Evolutionary conservation across 2,888 invertebrate species (phyloP).

Genomic region (Nesidiocoris tenuis): DNA sequence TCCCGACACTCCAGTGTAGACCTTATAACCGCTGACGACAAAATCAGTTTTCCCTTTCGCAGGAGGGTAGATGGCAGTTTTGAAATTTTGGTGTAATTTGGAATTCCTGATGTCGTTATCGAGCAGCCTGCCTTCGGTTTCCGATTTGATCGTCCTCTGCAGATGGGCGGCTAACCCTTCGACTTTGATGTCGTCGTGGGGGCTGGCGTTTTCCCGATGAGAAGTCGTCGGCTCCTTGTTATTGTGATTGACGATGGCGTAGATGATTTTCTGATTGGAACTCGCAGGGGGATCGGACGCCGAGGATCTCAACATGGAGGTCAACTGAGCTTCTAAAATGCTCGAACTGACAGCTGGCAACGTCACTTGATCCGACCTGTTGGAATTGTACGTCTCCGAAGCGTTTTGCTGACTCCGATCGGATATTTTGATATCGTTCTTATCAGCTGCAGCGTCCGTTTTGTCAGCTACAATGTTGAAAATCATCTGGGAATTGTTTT

Average conservation of each 20-base stretch:
- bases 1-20: conserved; percentile 19
- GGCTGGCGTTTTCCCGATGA: conserved; percentile 19
- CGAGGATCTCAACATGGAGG: conserved; percentile 45
- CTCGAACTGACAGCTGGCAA: conserved; percentile 49
- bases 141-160: conserved; percentile 45
- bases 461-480: conserved; percentile 38
- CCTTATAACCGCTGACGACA: conserved; percentile 44
- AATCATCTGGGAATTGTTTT: conserved; percentile 29
- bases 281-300: conserved; percentile 30
- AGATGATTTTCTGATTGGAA: conserved; percentile 44
- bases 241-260: conserved; percentile 45
- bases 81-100: conserved; percentile 37
- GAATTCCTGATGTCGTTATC: conserved; percentile 43
- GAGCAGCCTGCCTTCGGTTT: conserved; percentile 22
- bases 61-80: conserved; percentile 47
- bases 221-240: conserved; percentile 25
- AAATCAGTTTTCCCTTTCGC: conserved; percentile 44
- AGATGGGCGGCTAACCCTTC: conserved; percentile 48
- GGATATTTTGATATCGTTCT: conserved; percentile 20
- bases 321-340: conserved; percentile 50
- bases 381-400: conserved; percentile 25
- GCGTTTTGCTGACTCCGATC: conserved; percentile 39
- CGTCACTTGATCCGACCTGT: conserved; percentile 44
- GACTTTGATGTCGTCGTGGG: conserved; percentile 47
- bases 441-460: conserved; percentile 33